Evolutionary conservation across 1,140 invertebrate genomes (phyloP), one percentile per base, ranked within the genome.

Genomic region (Hormaphis cornu): DNA sequence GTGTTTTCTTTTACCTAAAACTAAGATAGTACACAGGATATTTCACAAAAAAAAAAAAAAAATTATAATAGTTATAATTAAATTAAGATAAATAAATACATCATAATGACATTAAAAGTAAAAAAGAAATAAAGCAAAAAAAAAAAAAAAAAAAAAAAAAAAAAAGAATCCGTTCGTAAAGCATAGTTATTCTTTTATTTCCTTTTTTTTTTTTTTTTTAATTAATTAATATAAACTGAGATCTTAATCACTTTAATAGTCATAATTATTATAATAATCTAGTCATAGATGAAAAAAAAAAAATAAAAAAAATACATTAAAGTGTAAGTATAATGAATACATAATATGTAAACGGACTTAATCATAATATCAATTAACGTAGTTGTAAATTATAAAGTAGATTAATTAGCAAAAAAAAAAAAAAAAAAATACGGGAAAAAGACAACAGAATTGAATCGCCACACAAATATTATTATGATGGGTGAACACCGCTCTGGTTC

Each of bases 401-500:
- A 22, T 58, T 44, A 30, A 61, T 10, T 63, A 22, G 10, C 42
- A 20, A 46, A 4, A 44, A 59, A 26, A 16, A 28, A 53, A 53
- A 54, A 33, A 30, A 20, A 33, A 33, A 30, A 50, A 50, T 40
- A 40, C 37, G 14, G 7, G 7, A 37, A 42, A 59, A 26, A 30
- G 12, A 28, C 28, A 61, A 50, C 28, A 30, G 22, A 48, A 6
- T 66, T n/a, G n/a, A n/a, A n/a, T n/a, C n/a, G n/a, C n/a, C n/a
- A n/a, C 61, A 66, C 12, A 24, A 44, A 50, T 40, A 66, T n/a
- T n/a, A n/a, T 50, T 33, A 28, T 26, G 61, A 66, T 35, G 28
- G 18, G 61, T 66, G 61, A 66, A 66, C 61, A 66, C 44, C 44
- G n/a, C 35, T 66, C 42, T 46, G 61, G 28, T 48, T 66, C 33